Evolutionary conservation across 2,888 invertebrate genomes (phyloP), one percentile per base, ranked within the genome.

Genomic region (Pyrocoelia pectoralis): DNA sequence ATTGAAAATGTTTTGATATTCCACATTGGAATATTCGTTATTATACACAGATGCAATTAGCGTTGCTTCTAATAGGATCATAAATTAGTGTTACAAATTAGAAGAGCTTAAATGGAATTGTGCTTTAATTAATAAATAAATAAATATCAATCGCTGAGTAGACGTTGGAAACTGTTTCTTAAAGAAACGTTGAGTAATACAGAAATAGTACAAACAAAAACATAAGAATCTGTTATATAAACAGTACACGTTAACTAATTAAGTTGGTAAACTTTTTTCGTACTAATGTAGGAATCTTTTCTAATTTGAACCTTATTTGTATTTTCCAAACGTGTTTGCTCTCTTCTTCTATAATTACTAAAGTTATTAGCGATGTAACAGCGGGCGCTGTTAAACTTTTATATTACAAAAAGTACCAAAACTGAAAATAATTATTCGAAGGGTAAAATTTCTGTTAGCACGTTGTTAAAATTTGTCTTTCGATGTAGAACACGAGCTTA

Each of bases 401-500:
- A 33, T 33, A 33, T 33, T n/a, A n/a, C 9, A 33, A 33, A n/a
- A 33, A 33, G 33, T n/a, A 33, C 8, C 10, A n/a, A n/a, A 33
- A 33, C 24, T 3, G 24, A 33, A 33, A 33, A n/a, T 33, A 33
- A 33, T 33, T 33, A 8, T n/a, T 33, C 3, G n/a, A 33, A 33
- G 33, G 33, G 33, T n/a, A 33, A 33, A 33, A 33, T 33, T 33
- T 33, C 33, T 33, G n/a, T 33, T 33, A n/a, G 33, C 33, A 33
- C 33, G 33, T n/a, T n/a, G 33, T 33, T 33, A 33, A 33, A 33
- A 33, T 33, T 33, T 33, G 33, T 33, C 33, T 6, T 33, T 33
- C n/a, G 9, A 10, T 33, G 10, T 33, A 33, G 33, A 8, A 33
- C 33, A 8, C 33, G 8, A 33, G 10, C 33, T 33, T 33, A 10